phyloP scores from a whole-genome alignment of 2,113 vertebrate species.

The Aix galericulata region DNA sequence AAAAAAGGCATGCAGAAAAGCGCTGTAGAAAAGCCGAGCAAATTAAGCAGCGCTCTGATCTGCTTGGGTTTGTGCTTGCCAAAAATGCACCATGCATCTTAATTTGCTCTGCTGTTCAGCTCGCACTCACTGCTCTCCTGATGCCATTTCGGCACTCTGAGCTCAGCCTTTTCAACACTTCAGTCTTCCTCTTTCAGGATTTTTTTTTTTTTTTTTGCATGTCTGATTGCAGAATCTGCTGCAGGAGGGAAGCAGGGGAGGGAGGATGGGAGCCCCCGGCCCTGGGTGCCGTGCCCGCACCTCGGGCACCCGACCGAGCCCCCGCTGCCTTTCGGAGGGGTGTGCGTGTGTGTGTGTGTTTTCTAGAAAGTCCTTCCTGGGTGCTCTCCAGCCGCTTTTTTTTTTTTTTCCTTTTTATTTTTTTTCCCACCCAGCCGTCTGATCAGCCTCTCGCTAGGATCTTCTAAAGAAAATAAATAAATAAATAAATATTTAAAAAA shows the following conservation, averaged over 20 bases:
- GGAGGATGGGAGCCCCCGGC: background rate
- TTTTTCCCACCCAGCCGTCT: slow-evolving; percentile 8
- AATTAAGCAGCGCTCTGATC: slow-evolving; percentile 72
- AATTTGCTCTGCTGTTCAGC: slow-evolving; percentile 71
- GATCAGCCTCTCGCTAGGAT: slow-evolving; percentile 13
- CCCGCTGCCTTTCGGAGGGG: background rate
- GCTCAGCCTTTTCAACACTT: slow-evolving; percentile 61
- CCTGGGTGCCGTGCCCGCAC: background rate
- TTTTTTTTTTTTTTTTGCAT: background rate
- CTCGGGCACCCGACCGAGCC: background rate
- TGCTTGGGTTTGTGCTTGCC: slow-evolving; percentile 72
- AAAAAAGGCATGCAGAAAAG: slow-evolving; percentile 23
- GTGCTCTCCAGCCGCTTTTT: slow-evolving; percentile 22
- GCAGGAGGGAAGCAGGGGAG: background rate
- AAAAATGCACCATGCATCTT: slow-evolving; percentile 81
- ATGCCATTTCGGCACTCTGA: slow-evolving; percentile 67
- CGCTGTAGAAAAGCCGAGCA: slow-evolving; percentile 66
- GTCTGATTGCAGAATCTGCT: slow-evolving; percentile 44
- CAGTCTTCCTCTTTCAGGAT: slow-evolving; percentile 41
- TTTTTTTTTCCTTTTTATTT: slow-evolving; percentile 8
- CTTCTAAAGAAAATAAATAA: background rate
- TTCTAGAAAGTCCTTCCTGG: slow-evolving; percentile 65
- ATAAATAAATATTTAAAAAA: background rate
- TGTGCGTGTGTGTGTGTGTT: background rate
- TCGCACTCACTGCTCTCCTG: slow-evolving; percentile 37